Evolutionary conservation across 2,797 vertebrate species (phyloP).

Genomic region (Peromyscus eremicus): DNA sequence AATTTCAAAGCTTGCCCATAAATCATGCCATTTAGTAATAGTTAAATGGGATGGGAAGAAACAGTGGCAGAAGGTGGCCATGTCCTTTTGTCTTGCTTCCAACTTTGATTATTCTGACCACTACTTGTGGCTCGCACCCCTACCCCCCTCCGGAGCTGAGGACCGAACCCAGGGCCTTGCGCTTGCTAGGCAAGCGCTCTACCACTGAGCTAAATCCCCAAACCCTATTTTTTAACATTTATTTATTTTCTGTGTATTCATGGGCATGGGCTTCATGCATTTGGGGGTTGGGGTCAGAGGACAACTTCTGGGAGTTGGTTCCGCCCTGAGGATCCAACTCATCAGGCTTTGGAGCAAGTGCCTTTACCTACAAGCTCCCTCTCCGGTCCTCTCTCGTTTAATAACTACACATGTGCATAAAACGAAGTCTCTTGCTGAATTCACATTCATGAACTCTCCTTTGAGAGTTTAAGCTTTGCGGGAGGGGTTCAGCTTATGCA

Average conservation of each 20-base stretch:
- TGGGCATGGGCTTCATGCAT: background rate
- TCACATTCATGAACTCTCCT: slow-evolving; percentile 39
- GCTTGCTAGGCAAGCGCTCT: no score
- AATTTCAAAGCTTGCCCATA: background rate
- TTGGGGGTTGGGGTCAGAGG: background rate
- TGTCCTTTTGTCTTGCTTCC: slow-evolving; percentile 50
- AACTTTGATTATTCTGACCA: slow-evolving; percentile 50
- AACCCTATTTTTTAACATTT: background rate
- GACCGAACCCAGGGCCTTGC: no score
- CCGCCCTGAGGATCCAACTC: background rate
- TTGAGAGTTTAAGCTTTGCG: slow-evolving; percentile 27
- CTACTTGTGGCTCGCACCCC: background rate
- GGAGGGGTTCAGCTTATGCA: background rate
- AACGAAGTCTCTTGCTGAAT: slow-evolving; percentile 2
- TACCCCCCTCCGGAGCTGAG: no score
- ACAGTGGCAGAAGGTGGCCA: background rate
- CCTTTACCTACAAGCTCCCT: background rate
- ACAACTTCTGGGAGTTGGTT: background rate
- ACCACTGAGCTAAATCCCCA: no score
- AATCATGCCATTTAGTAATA: slow-evolving; percentile 21
- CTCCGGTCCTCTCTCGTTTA: background rate
- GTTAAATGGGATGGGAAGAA: background rate
- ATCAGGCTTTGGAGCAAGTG: background rate
- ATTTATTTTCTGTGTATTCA: background rate
- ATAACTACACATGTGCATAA: slow-evolving; percentile 40